These are phyloP conservation scores for Carpatolechia fugitivella DNA, from an alignment of 2,888 invertebrate genomes.

Conservation along the genomic window DNA sequence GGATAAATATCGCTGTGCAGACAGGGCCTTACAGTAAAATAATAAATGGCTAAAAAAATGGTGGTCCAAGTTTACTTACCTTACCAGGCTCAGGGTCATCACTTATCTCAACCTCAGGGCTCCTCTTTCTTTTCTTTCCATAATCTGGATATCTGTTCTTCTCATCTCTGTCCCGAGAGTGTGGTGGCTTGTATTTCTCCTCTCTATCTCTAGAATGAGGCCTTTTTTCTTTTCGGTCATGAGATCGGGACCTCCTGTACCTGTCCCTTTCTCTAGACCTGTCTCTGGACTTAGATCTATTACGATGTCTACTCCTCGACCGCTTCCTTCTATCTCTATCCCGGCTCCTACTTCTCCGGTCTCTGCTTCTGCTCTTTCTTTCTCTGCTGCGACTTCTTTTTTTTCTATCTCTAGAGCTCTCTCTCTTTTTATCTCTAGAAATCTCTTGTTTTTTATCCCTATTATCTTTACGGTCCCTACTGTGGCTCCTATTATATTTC, in stretches of 20 bases:
- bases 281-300: conserved; percentile 43
- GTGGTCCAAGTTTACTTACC: conserved; percentile 41
- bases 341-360: conserved; percentile 36
- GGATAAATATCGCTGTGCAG: no score
- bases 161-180: conserved; percentile 41
- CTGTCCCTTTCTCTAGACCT: conserved; percentile 35
- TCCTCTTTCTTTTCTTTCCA: conserved; percentile 57
- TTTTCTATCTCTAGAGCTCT: conserved; percentile 31
- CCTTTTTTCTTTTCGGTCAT: conserved; percentile 29
- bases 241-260: conserved; percentile 35
- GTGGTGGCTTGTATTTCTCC: conserved; percentile 38
- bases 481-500: conserved; percentile 44
- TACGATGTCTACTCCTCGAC: conserved; percentile 45
- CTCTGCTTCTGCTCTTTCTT: conserved; percentile 35
- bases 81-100: conserved; percentile 89
- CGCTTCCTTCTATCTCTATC: conserved; percentile 40
- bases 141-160: conserved; percentile 48
- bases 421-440: conserved; percentile 42
- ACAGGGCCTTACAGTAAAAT: no score
- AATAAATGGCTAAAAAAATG: no score
- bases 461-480: conserved; percentile 45
- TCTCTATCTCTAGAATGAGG: conserved; percentile 33
- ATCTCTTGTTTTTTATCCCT: conserved; percentile 41
- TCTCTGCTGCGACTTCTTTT: conserved; percentile 38
- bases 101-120: conserved; percentile 78